A percentile compares a stretch with the other conserved stretches of the same genome.
Conservation (phyloP, 2,888 invertebrate species). For the Syrphus vitripennis region DNA sequence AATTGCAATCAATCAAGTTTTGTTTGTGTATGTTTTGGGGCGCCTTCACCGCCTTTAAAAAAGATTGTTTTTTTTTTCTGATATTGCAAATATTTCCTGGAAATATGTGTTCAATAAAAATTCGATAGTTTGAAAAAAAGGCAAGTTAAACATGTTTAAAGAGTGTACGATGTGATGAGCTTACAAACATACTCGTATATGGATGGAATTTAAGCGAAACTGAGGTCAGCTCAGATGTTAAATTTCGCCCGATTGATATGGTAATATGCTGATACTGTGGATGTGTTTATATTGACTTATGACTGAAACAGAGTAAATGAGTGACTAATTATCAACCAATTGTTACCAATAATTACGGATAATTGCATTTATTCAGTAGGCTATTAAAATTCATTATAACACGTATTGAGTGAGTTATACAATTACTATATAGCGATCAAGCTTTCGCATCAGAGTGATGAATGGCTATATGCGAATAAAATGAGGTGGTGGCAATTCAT, state of each 20-base stretch:
- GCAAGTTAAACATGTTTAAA: background rate
- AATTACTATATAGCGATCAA: background rate
- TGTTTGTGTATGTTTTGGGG: background rate
- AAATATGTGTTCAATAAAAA: background rate
- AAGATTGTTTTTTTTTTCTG: background rate
- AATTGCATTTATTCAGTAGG: slow-evolving; percentile 68
- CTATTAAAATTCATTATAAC: slow-evolving; percentile 67
- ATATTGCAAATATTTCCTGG: background rate
- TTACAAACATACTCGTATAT: no score
- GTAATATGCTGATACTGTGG: background rate
- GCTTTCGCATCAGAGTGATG: slow-evolving; percentile 4
- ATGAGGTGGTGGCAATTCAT: background rate
- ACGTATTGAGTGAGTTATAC: background rate
- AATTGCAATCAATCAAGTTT: slow-evolving; percentile 49
- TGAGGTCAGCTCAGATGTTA: background rate
- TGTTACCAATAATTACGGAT: slow-evolving; percentile 65
- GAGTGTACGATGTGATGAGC: background rate
- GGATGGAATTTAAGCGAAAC: slow-evolving; percentile 3
- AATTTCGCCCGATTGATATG: slow-evolving; percentile 4
- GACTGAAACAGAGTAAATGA: slow-evolving; percentile 26
- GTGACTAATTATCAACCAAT: slow-evolving; percentile 66
- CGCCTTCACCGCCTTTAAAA: no score
- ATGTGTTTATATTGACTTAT: background rate
- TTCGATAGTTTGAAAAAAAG: background rate
- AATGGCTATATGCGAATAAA: background rate